Evolutionary conservation across 2,888 invertebrate genomes (phyloP).

Genomic region (Phalangium opilio): DNA sequence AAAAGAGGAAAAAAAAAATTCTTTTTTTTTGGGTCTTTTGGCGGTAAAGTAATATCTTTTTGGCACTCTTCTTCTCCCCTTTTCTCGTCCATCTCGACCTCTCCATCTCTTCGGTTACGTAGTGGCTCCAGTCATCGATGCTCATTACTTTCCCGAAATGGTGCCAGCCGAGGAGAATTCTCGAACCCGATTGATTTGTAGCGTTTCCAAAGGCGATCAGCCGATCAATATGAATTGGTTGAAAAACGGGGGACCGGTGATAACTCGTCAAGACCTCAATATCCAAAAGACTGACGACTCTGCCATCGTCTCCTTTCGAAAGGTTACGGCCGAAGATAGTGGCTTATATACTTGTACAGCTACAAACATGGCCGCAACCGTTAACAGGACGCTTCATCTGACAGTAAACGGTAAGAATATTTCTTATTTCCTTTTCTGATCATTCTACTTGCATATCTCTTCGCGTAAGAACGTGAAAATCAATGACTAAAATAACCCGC

Average conservation of each 20-base stretch:
- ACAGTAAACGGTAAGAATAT: conserved; percentile 26
- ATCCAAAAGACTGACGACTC: conserved; percentile 11
- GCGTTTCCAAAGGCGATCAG: conserved; percentile 25
- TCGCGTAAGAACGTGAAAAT: too few species aligned
- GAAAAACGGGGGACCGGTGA: conserved; percentile 28
- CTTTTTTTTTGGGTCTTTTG: too few species aligned
- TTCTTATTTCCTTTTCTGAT: too few species aligned
- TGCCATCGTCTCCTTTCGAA: conserved; percentile 8
- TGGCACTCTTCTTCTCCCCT: too few species aligned
- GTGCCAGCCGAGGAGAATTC: conserved; percentile 18
- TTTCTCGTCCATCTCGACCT: too few species aligned
- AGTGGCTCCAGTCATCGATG: conserved; percentile 20
- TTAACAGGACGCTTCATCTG: conserved; percentile 25
- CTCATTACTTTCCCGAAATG: conserved; percentile 18
- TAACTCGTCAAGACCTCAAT: conserved; percentile 11
- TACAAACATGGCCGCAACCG: conserved; percentile 21
- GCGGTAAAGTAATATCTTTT: too few species aligned
- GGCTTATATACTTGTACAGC: conserved; percentile 31
- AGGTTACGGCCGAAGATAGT: conserved; percentile 11
- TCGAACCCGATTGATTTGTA: conserved; percentile 19
- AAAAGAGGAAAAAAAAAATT: too few species aligned
- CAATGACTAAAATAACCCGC: too few species aligned
- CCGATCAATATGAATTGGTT: conserved; percentile 31
- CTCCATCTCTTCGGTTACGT: too few species aligned
- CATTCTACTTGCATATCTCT: too few species aligned